Evolutionary conservation across 2,888 invertebrate species (phyloP).

Genomic region (Pammene fasciana): DNA sequence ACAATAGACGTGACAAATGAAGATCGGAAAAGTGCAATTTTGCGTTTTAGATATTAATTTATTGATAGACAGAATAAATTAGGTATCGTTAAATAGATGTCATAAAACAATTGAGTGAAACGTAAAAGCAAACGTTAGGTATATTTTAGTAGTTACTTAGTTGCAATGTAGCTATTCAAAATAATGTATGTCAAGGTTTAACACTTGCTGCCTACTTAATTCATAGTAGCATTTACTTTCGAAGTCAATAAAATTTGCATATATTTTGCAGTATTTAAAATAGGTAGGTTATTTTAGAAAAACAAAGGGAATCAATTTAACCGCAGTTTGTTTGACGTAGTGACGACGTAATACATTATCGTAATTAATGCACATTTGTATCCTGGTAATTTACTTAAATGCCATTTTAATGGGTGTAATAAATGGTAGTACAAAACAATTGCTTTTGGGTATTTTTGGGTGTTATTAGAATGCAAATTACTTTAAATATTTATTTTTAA

Average conservation of each 20-base stretch:
- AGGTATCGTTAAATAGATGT: neutral
- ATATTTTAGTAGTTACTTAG: conserved; percentile 5
- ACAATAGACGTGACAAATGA: conserved; percentile 7
- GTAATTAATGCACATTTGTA: neutral
- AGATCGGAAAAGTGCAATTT: neutral
- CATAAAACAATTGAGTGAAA: conserved; percentile 5
- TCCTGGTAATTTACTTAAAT: neutral
- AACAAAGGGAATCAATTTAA: neutral
- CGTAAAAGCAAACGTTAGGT: conserved; percentile 7
- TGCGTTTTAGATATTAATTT: conserved; percentile 1
- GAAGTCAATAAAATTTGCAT: neutral
- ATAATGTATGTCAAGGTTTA: conserved; percentile 11
- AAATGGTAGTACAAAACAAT: neutral
- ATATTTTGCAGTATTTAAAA: neutral
- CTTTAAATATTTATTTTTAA: no score
- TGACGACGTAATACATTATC: neutral
- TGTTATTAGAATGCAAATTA: no score
- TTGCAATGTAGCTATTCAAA: neutral
- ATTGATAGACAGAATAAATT: conserved; percentile 7
- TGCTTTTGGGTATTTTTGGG: no score
- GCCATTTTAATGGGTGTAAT: neutral
- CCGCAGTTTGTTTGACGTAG: neutral
- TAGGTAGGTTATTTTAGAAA: conserved; percentile 2
- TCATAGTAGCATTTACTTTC: neutral
- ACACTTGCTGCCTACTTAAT: conserved; percentile 10